These are phyloP conservation scores for Silurus asotus DNA, from an alignment of 2,113 vertebrate species.

Conservation along the genomic window DNA sequence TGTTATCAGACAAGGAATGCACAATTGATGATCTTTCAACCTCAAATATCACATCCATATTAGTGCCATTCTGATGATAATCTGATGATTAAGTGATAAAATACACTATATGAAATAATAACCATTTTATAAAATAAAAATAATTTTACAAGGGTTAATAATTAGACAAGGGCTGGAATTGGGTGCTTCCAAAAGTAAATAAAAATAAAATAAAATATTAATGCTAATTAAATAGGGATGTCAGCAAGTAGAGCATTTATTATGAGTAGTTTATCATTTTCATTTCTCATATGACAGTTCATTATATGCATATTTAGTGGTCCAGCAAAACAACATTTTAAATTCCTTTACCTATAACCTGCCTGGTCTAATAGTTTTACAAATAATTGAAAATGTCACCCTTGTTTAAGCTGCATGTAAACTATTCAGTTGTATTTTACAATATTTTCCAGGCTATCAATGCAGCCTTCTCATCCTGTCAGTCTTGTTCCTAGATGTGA, in stretches of 20 bases:
- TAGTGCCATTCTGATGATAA: neutral
- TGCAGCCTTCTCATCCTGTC: neutral
- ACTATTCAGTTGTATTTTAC: neutral
- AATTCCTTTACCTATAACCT: neutral
- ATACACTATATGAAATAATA: no score
- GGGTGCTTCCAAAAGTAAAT: slow-evolving; percentile 19
- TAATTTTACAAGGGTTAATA: no score
- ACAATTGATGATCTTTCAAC: slow-evolving; percentile 26
- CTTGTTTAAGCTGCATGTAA: neutral
- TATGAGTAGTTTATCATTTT: neutral
- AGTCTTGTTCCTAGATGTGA: slow-evolving; percentile 20
- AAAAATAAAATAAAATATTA: slow-evolving; percentile 21
- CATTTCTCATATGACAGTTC: neutral
- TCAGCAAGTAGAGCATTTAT: neutral
- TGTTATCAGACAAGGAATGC: neutral
- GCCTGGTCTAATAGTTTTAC: neutral
- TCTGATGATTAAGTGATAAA: no score
- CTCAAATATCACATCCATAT: slow-evolving; percentile 23
- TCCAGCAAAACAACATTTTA: slow-evolving; percentile 11
- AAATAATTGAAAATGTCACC: slow-evolving; percentile 19
- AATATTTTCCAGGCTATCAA: neutral
- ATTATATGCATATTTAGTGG: slow-evolving; percentile 6
- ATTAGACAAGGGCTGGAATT: slow-evolving; percentile 13
- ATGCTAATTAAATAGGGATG: slow-evolving; percentile 23
- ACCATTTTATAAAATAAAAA: no score